Evolutionary conservation across 2,797 vertebrate genomes (phyloP).

Genomic region (Pantherophis vulpinus): DNA sequence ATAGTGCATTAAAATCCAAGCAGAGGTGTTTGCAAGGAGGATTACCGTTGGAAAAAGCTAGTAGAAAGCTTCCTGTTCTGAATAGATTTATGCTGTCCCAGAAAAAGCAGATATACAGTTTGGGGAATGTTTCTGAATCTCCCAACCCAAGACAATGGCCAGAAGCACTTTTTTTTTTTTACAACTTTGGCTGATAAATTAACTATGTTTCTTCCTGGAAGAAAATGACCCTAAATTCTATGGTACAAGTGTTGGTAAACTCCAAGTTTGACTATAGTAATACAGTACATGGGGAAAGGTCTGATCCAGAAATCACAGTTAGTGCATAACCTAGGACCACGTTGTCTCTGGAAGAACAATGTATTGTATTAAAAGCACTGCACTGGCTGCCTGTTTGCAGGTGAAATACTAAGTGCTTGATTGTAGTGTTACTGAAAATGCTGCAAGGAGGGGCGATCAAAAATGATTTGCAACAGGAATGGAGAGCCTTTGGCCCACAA

Average conservation of each 20-base stretch:
- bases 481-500: neutral
- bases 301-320: neutral
- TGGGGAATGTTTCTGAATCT: neutral
- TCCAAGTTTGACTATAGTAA: neutral
- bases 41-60: neutral
- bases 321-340: neutral
- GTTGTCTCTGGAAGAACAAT: neutral
- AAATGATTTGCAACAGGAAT: neutral
- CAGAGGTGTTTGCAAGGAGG: neutral
- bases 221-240: neutral
- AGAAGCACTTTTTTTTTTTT: neutral
- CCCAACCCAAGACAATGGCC: neutral
- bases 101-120: neutral
- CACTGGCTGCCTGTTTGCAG: neutral
- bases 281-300: neutral
- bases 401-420: neutral
- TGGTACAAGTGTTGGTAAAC: neutral
- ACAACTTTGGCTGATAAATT: neutral
- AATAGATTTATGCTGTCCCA: neutral
- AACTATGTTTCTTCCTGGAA: neutral
- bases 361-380: neutral
- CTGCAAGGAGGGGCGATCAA: neutral
- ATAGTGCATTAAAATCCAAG: neutral
- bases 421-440: neutral
- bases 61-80: neutral